Conservation (phyloP, 2,113 vertebrate species). For the Paedocypris sp. region DNA sequence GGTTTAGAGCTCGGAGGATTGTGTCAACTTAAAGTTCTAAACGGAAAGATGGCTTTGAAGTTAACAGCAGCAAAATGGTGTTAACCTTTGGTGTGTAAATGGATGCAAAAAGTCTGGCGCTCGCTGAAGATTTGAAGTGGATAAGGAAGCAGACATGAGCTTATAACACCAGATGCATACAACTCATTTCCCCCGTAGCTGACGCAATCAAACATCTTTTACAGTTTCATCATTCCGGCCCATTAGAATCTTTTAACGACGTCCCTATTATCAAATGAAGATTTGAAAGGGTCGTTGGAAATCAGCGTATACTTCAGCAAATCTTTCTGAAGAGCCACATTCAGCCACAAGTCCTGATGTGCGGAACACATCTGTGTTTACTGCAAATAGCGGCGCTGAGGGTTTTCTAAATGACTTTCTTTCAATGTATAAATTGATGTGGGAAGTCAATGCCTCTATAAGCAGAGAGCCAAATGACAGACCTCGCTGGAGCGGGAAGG, state of each 20-base stretch:
- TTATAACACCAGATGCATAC: slow-evolving; percentile 3
- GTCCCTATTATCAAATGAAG: slow-evolving; percentile 20
- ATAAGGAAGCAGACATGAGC: background rate
- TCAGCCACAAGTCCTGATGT: slow-evolving; percentile 23
- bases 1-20: slow-evolving; percentile 4
- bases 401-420: slow-evolving; percentile 17
- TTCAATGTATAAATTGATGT: slow-evolving; percentile 33
- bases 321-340: slow-evolving; percentile 11
- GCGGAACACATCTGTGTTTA: slow-evolving; percentile 28
- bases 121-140: background rate
- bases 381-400: slow-evolving; percentile 8
- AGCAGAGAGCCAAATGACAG: slow-evolving; percentile 23
- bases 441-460: slow-evolving; percentile 16
- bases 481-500: slow-evolving; percentile 1
- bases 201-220: slow-evolving; percentile 3
- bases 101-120: background rate
- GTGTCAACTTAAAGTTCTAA: slow-evolving; percentile 15
- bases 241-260: slow-evolving; percentile 11
- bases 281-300: slow-evolving; percentile 8
- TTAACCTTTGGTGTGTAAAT: slow-evolving; percentile 17
- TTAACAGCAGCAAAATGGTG: slow-evolving; percentile 10
- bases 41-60: slow-evolving; percentile 1
- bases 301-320: slow-evolving; percentile 9
- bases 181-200: background rate
- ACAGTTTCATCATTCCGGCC: background rate